phyloP scores from a whole-genome alignment of 2,113 vertebrate species.

The Dicrurus megarhynchus region DNA sequence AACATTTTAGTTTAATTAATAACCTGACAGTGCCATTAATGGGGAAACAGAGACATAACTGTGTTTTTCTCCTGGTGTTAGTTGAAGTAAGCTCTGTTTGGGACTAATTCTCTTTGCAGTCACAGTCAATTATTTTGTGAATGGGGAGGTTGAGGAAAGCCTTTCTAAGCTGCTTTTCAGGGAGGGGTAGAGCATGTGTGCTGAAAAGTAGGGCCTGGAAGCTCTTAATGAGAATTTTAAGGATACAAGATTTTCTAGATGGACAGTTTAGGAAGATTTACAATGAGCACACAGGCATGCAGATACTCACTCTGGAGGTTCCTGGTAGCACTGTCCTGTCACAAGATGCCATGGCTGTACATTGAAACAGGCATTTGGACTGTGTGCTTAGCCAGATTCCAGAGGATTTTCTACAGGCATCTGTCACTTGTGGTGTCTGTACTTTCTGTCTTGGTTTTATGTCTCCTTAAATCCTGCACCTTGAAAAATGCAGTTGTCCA shows the following conservation, averaged over 20 bases:
- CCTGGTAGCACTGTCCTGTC: not conserved
- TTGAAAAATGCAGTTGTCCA: not conserved
- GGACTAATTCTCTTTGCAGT: not conserved
- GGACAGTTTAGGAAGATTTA: not conserved
- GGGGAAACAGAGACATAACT: not conserved
- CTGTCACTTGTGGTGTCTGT: not conserved
- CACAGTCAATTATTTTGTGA: not conserved
- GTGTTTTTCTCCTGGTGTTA: not conserved
- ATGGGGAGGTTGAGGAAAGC: not conserved
- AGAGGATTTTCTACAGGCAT: not conserved
- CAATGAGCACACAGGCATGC: not conserved
- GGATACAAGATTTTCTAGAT: not conserved
- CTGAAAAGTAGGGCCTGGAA: not conserved
- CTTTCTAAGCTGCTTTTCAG: not conserved
- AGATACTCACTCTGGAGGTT: not conserved
- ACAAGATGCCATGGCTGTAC: not conserved
- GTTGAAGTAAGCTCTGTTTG: not conserved
- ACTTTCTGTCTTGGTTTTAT: not conserved
- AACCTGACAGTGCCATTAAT: not conserved
- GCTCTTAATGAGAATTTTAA: not conserved
- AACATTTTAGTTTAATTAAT: not conserved
- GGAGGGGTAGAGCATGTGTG: not conserved
- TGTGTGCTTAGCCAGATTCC: not conserved
- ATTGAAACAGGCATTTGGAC: not conserved
- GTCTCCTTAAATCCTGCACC: not conserved